These are phyloP conservation scores for Synanthedon andrenaeformis DNA, from an alignment of 2,888 invertebrate genomes.

Conservation along the genomic window DNA sequence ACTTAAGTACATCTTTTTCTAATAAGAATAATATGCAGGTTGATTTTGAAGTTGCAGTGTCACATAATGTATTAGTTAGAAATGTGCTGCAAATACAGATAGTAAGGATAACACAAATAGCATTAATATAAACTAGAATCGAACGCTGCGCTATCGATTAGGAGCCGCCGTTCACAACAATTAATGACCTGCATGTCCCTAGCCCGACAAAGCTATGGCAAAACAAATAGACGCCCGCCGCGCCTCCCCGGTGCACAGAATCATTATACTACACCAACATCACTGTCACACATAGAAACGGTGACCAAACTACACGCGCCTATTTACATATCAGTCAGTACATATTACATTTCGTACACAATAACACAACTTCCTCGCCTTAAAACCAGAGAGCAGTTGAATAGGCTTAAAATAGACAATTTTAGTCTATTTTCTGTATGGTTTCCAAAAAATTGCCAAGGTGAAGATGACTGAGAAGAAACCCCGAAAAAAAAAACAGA, in stretches of 20 bases:
- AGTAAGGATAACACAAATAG: conserved; percentile 58
- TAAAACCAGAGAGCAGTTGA: not conserved
- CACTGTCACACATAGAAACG: not conserved
- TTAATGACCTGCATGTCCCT: conserved; percentile 71
- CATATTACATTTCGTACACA: not conserved
- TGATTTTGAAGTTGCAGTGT: too few species aligned
- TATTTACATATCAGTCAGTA: not conserved
- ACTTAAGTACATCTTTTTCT: too few species aligned
- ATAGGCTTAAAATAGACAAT: not conserved
- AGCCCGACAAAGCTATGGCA: conserved; percentile 67
- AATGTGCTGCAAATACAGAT: conserved; percentile 3
- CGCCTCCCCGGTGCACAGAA: conserved; percentile 51
- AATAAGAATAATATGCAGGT: too few species aligned
- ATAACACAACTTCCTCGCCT: not conserved
- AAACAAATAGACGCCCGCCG: conserved; percentile 65
- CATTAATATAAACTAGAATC: conserved; percentile 71
- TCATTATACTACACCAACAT: conserved; percentile 19
- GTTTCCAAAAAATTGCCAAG: too few species aligned
- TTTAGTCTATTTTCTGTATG: not conserved
- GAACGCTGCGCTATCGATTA: conserved; percentile 68
- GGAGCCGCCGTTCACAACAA: conserved; percentile 67
- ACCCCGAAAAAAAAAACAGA: too few species aligned
- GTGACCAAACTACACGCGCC: not conserved
- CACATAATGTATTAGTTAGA: too few species aligned
- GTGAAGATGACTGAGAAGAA: too few species aligned